Percentiles rank a stretch among this genome's conserved stretches.
Evolutionary conservation across 1,140 invertebrate species (phyloP).

Genomic region (Drosophila bocki): DNA sequence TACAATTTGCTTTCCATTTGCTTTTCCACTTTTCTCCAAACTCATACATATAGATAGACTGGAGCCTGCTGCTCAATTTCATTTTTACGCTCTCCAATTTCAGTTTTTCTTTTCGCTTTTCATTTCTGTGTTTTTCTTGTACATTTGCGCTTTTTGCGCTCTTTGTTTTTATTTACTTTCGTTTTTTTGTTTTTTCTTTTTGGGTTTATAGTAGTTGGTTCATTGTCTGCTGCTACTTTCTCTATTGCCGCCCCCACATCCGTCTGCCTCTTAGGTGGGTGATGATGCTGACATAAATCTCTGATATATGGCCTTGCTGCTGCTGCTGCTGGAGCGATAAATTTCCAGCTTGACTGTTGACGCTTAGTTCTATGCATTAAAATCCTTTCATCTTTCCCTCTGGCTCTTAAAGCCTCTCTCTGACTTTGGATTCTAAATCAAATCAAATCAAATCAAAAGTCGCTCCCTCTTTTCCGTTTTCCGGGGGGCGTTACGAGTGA

Average conservation of each 20-base stretch:
- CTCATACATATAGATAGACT: constrained; percentile 29
- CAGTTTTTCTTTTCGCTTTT: constrained; percentile 58
- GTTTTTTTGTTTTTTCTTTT: constrained; percentile 4
- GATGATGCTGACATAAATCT: constrained; percentile 80
- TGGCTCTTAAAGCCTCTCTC: constrained; percentile 18
- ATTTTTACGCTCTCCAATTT: constrained; percentile 65
- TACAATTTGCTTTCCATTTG: constrained; percentile 47
- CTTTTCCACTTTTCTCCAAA: constrained; percentile 12
- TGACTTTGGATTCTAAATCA: constrained; percentile 50
- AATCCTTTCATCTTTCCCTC: constrained; percentile 11
- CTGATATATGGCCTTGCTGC: constrained; percentile 71
- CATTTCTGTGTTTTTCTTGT: constrained; percentile 27
- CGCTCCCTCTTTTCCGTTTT: constrained; percentile 36
- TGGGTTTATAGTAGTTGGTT: constrained; percentile 34
- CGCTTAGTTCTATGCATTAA: constrained; percentile 51
- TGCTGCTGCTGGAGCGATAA: constrained; percentile 57
- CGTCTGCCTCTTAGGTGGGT: constrained; percentile 27
- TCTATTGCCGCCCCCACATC: constrained; percentile 5
- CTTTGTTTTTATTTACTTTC: constrained; percentile 45
- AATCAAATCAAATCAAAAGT: constrained; percentile 72
- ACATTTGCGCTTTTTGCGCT: constrained; percentile 21
- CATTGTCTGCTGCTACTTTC: constrained; percentile 25
- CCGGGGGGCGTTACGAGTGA: constrained; percentile 12
- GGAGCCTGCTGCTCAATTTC: constrained; percentile 75
- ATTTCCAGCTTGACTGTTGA: constrained; percentile 49